These are phyloP conservation scores for Genyomyrus donnyi DNA, from an alignment of 2,113 vertebrate species.

Conservation along the genomic window DNA sequence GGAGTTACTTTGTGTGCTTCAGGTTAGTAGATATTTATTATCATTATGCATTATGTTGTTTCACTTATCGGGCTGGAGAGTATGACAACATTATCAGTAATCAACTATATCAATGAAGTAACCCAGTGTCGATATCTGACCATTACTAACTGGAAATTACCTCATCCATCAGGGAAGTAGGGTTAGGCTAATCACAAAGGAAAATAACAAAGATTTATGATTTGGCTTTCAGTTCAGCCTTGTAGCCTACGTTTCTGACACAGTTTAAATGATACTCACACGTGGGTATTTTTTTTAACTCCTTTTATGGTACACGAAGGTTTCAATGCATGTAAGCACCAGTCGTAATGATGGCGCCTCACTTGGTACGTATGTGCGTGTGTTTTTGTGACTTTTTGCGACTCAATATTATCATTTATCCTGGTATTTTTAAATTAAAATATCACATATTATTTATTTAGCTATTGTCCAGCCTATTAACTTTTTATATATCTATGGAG, in stretches of 20 bases:
- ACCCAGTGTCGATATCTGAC: not conserved
- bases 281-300: not conserved
- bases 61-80: not conserved
- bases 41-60: not conserved
- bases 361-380: not conserved
- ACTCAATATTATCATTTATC: not conserved
- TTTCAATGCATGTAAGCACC: not conserved
- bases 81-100: not conserved
- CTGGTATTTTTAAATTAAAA: not conserved
- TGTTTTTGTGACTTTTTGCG: not conserved
- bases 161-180: not conserved
- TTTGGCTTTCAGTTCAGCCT: not conserved
- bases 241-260: not conserved
- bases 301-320: not conserved
- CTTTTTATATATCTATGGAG: not conserved
- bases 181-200: not conserved
- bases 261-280: not conserved
- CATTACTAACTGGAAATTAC: not conserved
- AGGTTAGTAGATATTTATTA: constrained; percentile 59
- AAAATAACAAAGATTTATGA: not conserved
- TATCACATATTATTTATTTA: not conserved
- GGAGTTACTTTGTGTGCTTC: constrained; percentile 87
- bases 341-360: not conserved
- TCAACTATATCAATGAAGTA: not conserved
- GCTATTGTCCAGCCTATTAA: not conserved